These are phyloP conservation scores for Drosophila orosa DNA, from an alignment of 1,140 invertebrate genomes.

Conservation along the genomic window DNA sequence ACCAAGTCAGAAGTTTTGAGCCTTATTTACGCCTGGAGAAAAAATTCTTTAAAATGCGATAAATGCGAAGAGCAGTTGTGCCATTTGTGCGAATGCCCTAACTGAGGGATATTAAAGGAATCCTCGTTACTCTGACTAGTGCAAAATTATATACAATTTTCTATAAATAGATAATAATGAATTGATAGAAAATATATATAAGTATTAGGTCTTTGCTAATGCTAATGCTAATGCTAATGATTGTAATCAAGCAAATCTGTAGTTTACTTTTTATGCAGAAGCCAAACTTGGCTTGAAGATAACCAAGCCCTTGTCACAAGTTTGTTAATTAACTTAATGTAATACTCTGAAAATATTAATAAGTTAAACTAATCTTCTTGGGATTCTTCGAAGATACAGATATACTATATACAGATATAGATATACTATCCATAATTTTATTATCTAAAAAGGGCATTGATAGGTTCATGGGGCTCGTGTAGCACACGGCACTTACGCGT, in stretches of 20 bases:
- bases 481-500: slow-evolving; percentile 3
- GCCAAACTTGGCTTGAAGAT: background rate
- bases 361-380: background rate
- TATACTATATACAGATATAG: too few species aligned
- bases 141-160: too few species aligned
- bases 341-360: too few species aligned
- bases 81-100: slow-evolving; percentile 3
- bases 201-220: background rate
- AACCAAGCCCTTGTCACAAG: background rate
- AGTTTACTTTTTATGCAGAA: background rate
- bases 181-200: background rate
- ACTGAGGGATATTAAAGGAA: background rate
- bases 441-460: slow-evolving; percentile 8
- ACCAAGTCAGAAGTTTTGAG: slow-evolving; percentile 25
- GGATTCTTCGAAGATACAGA: background rate
- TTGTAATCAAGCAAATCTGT: too few species aligned
- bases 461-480: slow-evolving; percentile 1
- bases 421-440: background rate
- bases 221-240: background rate
- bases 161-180: background rate
- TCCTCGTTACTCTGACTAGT: too few species aligned
- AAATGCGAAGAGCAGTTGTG: slow-evolving; percentile 2
- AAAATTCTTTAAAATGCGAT: slow-evolving; percentile 9
- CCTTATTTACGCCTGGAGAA: slow-evolving; percentile 27
- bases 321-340: background rate